phyloP scores from a whole-genome alignment of 2,797 vertebrate genomes.

The Chrysocyon brachyurus region DNA sequence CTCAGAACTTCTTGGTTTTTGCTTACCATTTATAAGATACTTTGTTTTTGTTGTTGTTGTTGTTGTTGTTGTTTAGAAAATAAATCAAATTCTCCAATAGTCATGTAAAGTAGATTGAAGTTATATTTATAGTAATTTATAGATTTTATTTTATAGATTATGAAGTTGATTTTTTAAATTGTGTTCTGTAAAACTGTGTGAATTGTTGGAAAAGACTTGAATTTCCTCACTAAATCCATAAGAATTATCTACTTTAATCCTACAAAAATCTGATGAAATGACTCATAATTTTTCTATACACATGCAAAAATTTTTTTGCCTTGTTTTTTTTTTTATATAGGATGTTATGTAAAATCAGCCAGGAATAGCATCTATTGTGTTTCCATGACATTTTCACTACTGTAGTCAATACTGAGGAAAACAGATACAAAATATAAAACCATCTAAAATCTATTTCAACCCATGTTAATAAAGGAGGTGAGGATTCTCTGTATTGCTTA shows the following conservation, averaged over 20 bases:
- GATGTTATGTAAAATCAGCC: background rate
- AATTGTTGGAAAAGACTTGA: background rate
- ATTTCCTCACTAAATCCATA: background rate
- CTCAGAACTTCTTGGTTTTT: background rate
- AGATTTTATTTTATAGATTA: background rate
- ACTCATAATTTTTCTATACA: background rate
- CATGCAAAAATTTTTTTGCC: background rate
- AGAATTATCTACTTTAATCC: background rate
- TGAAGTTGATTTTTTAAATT: background rate
- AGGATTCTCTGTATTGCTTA: background rate
- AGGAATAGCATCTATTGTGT: background rate
- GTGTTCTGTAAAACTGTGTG: background rate
- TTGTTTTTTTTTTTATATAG: background rate
- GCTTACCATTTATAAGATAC: background rate
- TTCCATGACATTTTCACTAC: background rate
- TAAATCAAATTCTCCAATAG: background rate
- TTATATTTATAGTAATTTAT: background rate
- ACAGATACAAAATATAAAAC: background rate
- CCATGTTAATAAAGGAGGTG: background rate
- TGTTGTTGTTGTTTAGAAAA: background rate
- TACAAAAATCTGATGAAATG: background rate
- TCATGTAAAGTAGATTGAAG: background rate
- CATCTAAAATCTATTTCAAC: background rate
- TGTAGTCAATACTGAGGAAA: background rate
- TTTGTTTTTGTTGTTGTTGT: background rate